Percentiles rank a stretch among this genome's conserved stretches.
Evolutionary conservation across 2,113 vertebrate genomes (phyloP).

Genomic region (Pollimyrus isidori): DNA sequence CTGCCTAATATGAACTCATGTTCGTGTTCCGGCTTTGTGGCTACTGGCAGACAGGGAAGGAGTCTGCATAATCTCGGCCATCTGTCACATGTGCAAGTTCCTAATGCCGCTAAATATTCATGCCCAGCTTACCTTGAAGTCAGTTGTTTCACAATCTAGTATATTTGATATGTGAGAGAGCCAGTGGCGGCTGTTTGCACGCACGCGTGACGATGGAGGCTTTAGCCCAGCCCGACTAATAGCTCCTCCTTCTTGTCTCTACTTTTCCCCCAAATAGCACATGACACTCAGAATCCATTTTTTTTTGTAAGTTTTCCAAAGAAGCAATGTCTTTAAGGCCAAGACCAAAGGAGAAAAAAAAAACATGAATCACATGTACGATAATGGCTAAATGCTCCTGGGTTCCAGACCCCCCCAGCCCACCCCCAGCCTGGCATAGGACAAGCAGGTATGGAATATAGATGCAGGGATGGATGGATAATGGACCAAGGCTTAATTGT

Average conservation of each 20-base stretch:
- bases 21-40: background rate
- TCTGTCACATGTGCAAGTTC: conserved; percentile 16
- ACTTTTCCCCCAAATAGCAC: background rate
- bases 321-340: background rate
- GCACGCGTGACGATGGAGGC: background rate
- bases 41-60: conserved; percentile 3
- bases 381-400: background rate
- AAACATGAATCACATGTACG: background rate
- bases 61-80: background rate
- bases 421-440: background rate
- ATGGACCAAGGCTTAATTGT: background rate
- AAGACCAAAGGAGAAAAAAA: background rate
- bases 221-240: background rate
- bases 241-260: background rate
- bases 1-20: conserved; percentile 8
- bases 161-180: background rate
- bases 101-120: conserved; percentile 4
- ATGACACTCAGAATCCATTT: background rate
- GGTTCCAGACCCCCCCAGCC: background rate
- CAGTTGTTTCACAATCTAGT: background rate
- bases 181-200: background rate
- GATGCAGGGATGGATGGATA: background rate
- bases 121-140: background rate
- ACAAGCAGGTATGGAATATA: background rate
- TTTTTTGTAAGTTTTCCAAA: background rate